phyloP scores from a whole-genome alignment of 37 sponge, comb jelly and placozoan genomes.

The Spongilla lacustris region DNA sequence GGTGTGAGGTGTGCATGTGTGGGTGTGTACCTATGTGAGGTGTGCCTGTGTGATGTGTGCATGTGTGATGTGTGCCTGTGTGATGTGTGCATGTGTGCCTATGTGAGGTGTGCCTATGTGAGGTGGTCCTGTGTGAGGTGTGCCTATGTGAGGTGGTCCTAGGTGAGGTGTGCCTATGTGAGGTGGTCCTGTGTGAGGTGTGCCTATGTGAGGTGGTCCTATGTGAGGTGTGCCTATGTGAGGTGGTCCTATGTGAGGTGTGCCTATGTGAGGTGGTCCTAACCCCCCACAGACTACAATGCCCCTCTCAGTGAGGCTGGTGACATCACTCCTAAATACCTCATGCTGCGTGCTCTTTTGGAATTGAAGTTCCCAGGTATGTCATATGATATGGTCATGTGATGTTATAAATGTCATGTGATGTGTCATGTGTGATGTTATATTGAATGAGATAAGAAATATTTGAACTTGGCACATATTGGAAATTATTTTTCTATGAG shows the following conservation, averaged over 20 bases:
- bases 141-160: no score
- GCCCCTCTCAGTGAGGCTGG: slow-evolving; percentile 92
- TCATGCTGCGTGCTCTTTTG: slow-evolving; percentile 43
- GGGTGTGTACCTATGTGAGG: slow-evolving; percentile 2
- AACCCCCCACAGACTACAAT: slow-evolving; percentile 80
- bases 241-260: background rate
- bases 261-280: background rate
- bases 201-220: no score
- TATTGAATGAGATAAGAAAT: no score
- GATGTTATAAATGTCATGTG: background rate
- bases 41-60: background rate
- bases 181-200: background rate
- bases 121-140: no score
- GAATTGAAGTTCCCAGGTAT: slow-evolving; percentile 21
- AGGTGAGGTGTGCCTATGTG: slow-evolving; percentile 31
- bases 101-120: background rate
- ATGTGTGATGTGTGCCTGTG: no score
- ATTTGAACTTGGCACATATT: no score
- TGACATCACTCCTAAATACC: slow-evolving; percentile 81
- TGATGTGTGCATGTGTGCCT: no score
- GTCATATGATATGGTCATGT: background rate
- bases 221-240: background rate
- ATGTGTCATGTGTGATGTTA: no score
- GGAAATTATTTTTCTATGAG: no score
- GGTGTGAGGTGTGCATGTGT: background rate